Conservation (phyloP, 2,888 invertebrate genomes). For the Clusia tigrina region DNA sequence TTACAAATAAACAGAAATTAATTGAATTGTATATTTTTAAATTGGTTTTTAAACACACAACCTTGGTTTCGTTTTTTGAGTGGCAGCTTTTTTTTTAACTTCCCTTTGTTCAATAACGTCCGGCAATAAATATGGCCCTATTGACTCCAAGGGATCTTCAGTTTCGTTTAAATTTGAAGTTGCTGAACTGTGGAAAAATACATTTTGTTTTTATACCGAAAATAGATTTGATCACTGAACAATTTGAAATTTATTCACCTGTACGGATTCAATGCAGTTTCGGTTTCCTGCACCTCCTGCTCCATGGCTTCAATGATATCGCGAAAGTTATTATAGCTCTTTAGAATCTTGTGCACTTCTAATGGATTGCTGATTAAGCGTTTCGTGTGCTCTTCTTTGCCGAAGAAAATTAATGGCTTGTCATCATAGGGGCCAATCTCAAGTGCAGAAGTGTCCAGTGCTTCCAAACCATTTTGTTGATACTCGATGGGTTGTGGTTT, state of each 20-base stretch:
- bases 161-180: conserved; percentile 34
- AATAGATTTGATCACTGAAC: background rate
- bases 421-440: conserved; percentile 56
- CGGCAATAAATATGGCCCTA: conserved; percentile 49
- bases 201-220: too few relatives aligned
- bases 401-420: conserved; percentile 58
- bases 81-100: conserved; percentile 2
- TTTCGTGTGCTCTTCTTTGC: conserved; percentile 51
- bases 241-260: background rate
- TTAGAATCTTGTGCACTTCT: conserved; percentile 53
- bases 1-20: background rate
- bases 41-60: conserved; percentile 35
- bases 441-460: conserved; percentile 49
- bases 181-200: conserved; percentile 40
- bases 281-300: conserved; percentile 46
- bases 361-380: conserved; percentile 46
- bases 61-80: conserved; percentile 32
- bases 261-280: conserved; percentile 29
- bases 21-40: background rate
- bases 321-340: conserved; percentile 60
- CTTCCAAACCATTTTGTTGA: conserved; percentile 58
- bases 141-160: conserved; percentile 45
- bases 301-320: conserved; percentile 58
- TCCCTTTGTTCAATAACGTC: conserved; percentile 24
- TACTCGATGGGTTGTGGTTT: conserved; percentile 56